These are phyloP conservation scores for Rhamphomyia laevipes DNA, from an alignment of 2,888 invertebrate genomes.

Conservation along the genomic window DNA sequence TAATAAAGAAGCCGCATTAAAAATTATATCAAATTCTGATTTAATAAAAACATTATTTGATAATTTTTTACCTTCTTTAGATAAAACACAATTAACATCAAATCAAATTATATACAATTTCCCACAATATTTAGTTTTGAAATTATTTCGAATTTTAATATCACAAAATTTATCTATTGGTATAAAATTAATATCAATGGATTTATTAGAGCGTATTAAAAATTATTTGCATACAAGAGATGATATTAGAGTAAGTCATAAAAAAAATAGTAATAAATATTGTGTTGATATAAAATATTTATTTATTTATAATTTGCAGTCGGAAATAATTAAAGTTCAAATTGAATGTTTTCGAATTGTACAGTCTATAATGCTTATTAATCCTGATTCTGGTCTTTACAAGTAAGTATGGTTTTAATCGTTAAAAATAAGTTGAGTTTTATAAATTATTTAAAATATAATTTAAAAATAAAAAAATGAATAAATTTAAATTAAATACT, in stretches of 20 bases:
- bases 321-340: constrained; percentile 41
- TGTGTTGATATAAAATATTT: background rate
- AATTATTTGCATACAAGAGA: constrained; percentile 28
- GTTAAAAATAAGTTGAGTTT: too few species aligned
- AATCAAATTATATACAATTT: constrained; percentile 43
- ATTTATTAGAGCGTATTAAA: constrained; percentile 25
- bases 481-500: background rate
- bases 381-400: constrained; percentile 25
- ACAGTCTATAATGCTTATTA: constrained; percentile 27
- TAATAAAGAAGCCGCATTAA: constrained; percentile 52
- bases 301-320: constrained; percentile 18
- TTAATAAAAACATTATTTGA: constrained; percentile 49
- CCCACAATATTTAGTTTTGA: constrained; percentile 58
- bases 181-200: constrained; percentile 21
- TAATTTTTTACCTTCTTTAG: constrained; percentile 40
- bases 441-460: too few species aligned
- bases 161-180: constrained; percentile 39
- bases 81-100: constrained; percentile 8
- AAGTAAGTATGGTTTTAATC: constrained; percentile 24
- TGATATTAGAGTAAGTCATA: constrained; percentile 27
- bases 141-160: constrained; percentile 58
- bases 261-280: background rate
- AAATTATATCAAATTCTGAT: constrained; percentile 49
- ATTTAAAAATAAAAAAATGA: too few species aligned
- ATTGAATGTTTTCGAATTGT: constrained; percentile 42